Conservation (phyloP, 2,888 invertebrate genomes). For the Rotaria magnacalcarata region DNA sequence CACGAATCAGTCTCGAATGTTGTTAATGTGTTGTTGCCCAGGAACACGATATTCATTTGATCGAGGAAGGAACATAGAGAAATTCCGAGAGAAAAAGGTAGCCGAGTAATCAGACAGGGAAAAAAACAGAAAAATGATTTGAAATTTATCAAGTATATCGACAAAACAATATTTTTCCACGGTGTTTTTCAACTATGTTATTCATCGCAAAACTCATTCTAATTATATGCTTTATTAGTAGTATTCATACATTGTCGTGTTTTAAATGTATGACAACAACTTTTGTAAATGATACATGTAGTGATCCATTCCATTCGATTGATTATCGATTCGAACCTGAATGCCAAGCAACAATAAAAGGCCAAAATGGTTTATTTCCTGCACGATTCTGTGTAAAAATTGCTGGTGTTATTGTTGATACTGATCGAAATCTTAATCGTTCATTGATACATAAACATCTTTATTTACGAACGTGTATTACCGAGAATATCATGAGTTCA, state of each 20-base stretch:
- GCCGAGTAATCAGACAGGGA: not conserved
- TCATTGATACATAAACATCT: not conserved
- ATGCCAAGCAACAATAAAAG: constrained; percentile 24
- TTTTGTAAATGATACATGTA: constrained; percentile 21
- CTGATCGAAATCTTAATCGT: not conserved
- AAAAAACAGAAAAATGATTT: not conserved
- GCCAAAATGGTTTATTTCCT: constrained; percentile 30
- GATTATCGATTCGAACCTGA: constrained; percentile 5
- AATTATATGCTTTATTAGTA: not conserved
- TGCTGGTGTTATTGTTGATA: constrained; percentile 12
- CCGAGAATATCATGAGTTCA: constrained; percentile 21
- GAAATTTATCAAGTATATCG: not conserved
- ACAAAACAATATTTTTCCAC: no score
- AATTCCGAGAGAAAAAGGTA: not conserved
- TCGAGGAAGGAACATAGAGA: not conserved
- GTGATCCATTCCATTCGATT: not conserved
- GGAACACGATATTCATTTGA: not conserved
- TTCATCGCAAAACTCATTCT: not conserved
- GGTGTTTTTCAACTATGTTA: not conserved
- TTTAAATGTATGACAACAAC: constrained; percentile 34
- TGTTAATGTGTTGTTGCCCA: not conserved
- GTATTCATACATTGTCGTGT: not conserved
- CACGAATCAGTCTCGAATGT: not conserved
- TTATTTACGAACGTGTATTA: constrained; percentile 32
- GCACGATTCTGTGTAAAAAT: constrained; percentile 32